A percentile compares a stretch with the other conserved stretches of the same genome.
phyloP scores from a whole-genome alignment of 2,113 vertebrate species.

The Damaliscus lunatus region DNA sequence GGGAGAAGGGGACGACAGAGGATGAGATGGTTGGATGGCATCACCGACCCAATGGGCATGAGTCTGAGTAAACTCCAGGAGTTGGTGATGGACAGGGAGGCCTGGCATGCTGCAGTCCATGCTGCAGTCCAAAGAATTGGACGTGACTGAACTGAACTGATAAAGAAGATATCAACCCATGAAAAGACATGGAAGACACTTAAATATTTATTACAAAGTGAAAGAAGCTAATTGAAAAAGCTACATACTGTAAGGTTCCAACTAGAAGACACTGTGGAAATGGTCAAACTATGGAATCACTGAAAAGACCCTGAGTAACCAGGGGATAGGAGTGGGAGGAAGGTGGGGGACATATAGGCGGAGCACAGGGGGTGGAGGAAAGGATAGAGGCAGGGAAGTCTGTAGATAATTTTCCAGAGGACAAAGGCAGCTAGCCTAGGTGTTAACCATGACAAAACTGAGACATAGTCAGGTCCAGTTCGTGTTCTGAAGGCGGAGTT shows the following conservation, averaged over 20 bases:
- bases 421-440: not conserved
- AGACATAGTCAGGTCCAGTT: not conserved
- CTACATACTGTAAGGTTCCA: not conserved
- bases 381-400: not conserved
- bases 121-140: not conserved
- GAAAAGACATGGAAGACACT: not conserved
- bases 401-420: not conserved
- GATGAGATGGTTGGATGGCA: not conserved
- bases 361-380: not conserved
- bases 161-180: not conserved
- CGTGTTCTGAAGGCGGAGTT: not conserved
- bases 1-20: not conserved
- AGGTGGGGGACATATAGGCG: not conserved
- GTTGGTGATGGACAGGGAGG: not conserved
- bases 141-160: not conserved
- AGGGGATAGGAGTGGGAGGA: rapidly evolving
- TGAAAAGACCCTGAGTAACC: not conserved
- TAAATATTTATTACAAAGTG: not conserved
- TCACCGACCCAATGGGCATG: not conserved
- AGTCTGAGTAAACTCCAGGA: not conserved
- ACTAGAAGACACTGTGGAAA: not conserved
- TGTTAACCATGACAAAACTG: not conserved
- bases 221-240: not conserved
- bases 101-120: not conserved
- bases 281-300: not conserved